These are phyloP conservation scores for Antedon mediterranea DNA, from an alignment of 53 echinoderm and acorn worm genomes.

Conservation along the genomic window DNA sequence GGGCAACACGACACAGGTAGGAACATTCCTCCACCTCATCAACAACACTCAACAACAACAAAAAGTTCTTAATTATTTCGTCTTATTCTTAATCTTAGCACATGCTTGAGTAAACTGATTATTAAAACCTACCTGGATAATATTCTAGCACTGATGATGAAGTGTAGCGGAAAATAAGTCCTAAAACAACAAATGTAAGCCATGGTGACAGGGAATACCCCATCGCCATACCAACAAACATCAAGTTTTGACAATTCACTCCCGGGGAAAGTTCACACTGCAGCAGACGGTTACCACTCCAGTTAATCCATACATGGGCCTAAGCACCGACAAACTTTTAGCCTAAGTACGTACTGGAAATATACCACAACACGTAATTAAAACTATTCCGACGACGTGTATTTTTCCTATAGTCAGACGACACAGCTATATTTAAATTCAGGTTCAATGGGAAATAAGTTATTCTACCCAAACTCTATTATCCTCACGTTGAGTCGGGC, in stretches of 20 bases:
- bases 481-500: not conserved
- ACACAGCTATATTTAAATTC: not conserved
- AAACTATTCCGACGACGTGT: not conserved
- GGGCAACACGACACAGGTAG: no score
- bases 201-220: not conserved
- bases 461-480: not conserved
- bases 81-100: no score
- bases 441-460: not conserved
- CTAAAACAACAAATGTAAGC: not conserved
- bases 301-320: no score
- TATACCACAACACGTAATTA: not conserved
- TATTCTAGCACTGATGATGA: not conserved
- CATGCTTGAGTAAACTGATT: not conserved
- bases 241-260: no score
- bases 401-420: not conserved
- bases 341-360: no score
- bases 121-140: not conserved
- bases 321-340: no score
- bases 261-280: no score
- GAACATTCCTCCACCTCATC: no score
- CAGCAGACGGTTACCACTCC: no score
- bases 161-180: not conserved
- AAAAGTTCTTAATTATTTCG: no score
- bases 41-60: no score
- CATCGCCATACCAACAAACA: not conserved